These are phyloP conservation scores for Lerista edwardsae DNA, from an alignment of 2,797 vertebrate genomes.

Conservation along the genomic window DNA sequence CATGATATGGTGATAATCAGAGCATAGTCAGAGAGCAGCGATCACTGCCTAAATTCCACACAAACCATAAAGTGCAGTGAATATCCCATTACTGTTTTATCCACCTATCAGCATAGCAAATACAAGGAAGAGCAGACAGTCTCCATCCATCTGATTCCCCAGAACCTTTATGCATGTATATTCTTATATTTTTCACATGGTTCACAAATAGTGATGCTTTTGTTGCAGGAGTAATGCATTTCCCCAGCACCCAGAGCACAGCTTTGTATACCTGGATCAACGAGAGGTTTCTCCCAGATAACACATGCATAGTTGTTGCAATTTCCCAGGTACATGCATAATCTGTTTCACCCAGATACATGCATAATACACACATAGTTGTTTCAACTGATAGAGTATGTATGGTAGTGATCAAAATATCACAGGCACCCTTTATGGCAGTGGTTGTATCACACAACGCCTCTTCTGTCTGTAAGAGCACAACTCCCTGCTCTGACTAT, in stretches of 20 bases:
- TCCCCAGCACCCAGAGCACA: background rate
- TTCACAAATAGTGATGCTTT: background rate
- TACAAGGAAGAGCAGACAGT: background rate
- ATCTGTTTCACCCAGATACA: background rate
- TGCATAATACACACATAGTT: background rate
- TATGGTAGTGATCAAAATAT: background rate
- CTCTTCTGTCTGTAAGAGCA: background rate
- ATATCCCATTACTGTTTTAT: background rate
- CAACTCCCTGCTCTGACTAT: background rate
- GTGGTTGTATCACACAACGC: background rate
- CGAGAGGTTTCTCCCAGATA: background rate
- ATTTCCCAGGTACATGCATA: no score
- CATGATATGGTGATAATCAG: background rate
- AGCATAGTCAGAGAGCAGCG: background rate
- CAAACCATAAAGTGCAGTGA: background rate
- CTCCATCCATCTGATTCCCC: background rate
- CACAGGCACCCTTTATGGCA: background rate
- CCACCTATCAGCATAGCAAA: background rate
- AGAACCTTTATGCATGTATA: background rate
- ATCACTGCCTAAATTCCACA: background rate
- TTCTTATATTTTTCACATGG: background rate
- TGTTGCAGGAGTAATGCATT: background rate
- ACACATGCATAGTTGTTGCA: background rate
- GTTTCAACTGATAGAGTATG: background rate
- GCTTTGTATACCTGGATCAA: background rate